Evolutionary conservation across 2,113 vertebrate species (phyloP).

Genomic region (Callithrix jacchus): DNA sequence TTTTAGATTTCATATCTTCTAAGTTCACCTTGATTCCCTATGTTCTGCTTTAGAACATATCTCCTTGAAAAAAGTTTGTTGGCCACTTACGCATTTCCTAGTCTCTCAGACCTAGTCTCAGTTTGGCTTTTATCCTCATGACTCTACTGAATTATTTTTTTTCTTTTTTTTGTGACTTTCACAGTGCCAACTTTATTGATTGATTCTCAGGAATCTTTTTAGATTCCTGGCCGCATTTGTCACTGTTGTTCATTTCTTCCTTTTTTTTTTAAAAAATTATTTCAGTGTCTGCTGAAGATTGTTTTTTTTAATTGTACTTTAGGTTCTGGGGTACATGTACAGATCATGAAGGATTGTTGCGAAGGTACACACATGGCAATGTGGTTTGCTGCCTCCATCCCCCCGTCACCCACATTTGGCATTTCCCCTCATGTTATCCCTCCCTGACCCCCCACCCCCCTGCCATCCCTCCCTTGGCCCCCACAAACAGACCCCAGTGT

Average conservation of each 20-base stretch:
- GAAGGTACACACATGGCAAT: too few species aligned
- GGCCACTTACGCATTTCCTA: background rate
- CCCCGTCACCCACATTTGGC: too few species aligned
- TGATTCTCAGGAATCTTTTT: background rate
- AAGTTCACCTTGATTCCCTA: slow-evolving; percentile 4
- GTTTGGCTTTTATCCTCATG: background rate
- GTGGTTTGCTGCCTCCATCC: too few species aligned
- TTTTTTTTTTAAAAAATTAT: background rate
- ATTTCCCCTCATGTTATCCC: too few species aligned
- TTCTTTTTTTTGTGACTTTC: background rate
- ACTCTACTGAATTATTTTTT: background rate
- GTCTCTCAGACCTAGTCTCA: background rate
- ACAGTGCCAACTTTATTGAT: background rate
- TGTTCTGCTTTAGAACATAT: background rate
- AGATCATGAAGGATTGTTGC: too few species aligned
- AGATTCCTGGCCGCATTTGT: background rate
- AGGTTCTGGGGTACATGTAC: too few species aligned
- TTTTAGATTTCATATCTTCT: background rate
- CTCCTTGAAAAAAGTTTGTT: background rate
- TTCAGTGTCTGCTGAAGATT: too few species aligned
- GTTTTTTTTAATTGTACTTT: too few species aligned
- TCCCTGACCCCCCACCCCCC: too few species aligned
- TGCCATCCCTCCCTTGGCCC: too few species aligned
- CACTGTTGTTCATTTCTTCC: background rate
- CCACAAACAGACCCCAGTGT: too few species aligned